Evolutionary conservation across 2,888 invertebrate genomes (phyloP).

Genomic region (Xestia xanthographa): DNA sequence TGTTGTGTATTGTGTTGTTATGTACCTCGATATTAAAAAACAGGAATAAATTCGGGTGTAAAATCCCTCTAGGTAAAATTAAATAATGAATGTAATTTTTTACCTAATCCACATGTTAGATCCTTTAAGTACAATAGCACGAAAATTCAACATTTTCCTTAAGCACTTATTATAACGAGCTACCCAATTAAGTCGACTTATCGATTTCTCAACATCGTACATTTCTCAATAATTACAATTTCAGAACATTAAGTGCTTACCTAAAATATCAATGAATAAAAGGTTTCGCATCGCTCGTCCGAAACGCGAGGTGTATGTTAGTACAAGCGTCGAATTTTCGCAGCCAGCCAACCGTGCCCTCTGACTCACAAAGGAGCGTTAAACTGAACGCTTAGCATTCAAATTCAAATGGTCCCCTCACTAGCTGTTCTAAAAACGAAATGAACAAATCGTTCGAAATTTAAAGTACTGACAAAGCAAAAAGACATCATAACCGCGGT

Average conservation of each 20-base stretch:
- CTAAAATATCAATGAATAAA: conserved; percentile 58
- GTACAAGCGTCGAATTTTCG: conserved; percentile 82
- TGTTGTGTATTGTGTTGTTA: no score
- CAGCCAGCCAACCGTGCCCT: conserved; percentile 84
- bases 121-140: not conserved
- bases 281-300: conserved; percentile 68
- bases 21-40: not conserved
- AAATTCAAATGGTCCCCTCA: conserved; percentile 77
- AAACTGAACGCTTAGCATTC: conserved; percentile 80
- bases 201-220: conserved; percentile 30
- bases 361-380: conserved; percentile 85
- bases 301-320: conserved; percentile 69
- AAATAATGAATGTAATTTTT: not conserved
- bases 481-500: not conserved
- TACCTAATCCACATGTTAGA: conserved; percentile 1
- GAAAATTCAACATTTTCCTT: conserved; percentile 34
- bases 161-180: conserved; percentile 24
- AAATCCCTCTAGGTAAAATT: not conserved
- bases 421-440: conserved; percentile 70
- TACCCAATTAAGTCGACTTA: conserved; percentile 34
- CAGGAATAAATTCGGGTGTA: not conserved
- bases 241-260: conserved; percentile 38
- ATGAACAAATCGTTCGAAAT: conserved; percentile 63
- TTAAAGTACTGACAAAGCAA: not conserved
- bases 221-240: conserved; percentile 48